Base-by-base conservation (phyloP, 2,797 vertebrate species). In the Tenualosa thibaudeaui region DNA sequence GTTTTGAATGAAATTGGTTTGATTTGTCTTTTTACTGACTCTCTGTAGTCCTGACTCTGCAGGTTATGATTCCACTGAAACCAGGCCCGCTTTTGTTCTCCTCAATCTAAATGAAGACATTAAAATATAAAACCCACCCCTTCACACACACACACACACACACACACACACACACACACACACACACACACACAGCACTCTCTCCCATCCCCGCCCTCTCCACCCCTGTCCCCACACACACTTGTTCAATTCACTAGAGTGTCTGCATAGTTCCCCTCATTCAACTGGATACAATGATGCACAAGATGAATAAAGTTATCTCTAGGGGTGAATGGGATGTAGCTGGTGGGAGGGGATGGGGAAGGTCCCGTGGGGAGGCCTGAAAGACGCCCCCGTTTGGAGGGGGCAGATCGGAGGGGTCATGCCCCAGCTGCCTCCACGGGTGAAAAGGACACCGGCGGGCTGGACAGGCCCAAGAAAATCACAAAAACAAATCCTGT, bases 281-380 rank as follows among this genome's bases (percentile, higher is more conserved):
- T 98, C 97, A 99, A 96, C 95, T 96, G 96, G 96, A 97, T 97
- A 99, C 98, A 99, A 99, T 98, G 97, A 99, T 97, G 96, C 96
- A 95, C 96, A 96, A 96, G 94, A 97, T 98, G 98, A 99, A 99
- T 98, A 98, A 98, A 98, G 98, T 99, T 99, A 99, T 99, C 98
- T 98, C 95, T 95, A 89, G 90, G 84, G 90, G 92, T 99, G 96
- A 99, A 99, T 97, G 94, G 96, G 97, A 99, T 94, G 95, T 96
- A 97, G 97, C 96, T 94, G 96, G 96, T 97, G 96, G 97, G 97
- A 97, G 98, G 96, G 97, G 95, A 92, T 94, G 95, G 96, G 96
- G 96, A 95, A 96, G 95, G 94, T 96, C 96, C 96, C 94, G 91
- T 40, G 93, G 78, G 82, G 89, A 95, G 96, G 15, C 37, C 93